Evolutionary conservation across 1,140 invertebrate genomes (phyloP), one percentile per base, ranked within the genome.

Genomic region (Sweltsa coloradensis): DNA sequence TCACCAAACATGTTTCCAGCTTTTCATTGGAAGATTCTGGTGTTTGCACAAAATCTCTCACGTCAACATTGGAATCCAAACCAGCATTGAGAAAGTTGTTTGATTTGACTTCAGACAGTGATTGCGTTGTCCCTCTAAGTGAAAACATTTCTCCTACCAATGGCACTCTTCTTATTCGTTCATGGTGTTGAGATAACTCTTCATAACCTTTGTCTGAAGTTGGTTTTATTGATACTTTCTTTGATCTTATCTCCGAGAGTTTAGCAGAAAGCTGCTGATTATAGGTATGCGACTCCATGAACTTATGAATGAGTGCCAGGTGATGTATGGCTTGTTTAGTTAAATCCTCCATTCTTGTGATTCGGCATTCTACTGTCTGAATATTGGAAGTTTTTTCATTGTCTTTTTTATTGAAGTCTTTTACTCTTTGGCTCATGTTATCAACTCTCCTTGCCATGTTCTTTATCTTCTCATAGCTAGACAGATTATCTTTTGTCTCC

Each of bases 361-460:
- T 72, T 37, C 88, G 79, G 62, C 90, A 89, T 61, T 95, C 89
- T 45, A 94, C 75, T 50, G 79, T 80, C 77, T 89, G 70, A 34
- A 89, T 70, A 1, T 82, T 79, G 7, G 78, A 73, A 37, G 78
- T 79, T 57, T 91, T 84, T 53, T 74, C 76, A 62, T 87, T 89
- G 61, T 90, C 86, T 66, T 92, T 92, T 57, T 87, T 85, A 65
- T 90, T 86, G 45, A 94, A 86, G 61, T 95, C 90, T 66, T 96
- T 89, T 51, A 73, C 57, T 53, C 66, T 60, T 53, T 81, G 83
- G 44, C 79, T 77, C 70, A 93, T 85, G 63, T 84, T 82, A 68
- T 95, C 90, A 48, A 91, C 85, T 55, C 88, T 74, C 62, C 90
- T 85, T 7, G 79, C 83, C 24, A 85, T 92, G 42, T 83, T 69